Evolutionary conservation across 2,888 invertebrate species (phyloP).

Genomic region (Rhagonycha lutea): DNA sequence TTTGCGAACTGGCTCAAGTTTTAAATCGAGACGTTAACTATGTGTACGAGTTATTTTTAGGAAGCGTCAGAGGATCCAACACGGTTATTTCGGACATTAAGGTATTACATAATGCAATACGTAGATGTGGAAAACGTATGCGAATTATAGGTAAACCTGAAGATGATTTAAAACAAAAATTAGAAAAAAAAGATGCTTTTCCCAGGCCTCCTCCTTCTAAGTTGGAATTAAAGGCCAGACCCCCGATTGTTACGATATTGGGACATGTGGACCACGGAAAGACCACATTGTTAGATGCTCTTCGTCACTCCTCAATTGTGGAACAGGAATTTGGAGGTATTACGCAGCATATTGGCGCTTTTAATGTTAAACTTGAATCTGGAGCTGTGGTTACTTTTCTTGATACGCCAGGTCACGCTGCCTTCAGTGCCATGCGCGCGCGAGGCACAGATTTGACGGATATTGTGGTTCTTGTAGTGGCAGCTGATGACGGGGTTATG

Average conservation of each 20-base stretch:
- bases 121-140: constrained; percentile 49
- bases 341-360: constrained; percentile 98
- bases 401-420: constrained; percentile 99
- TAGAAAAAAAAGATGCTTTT: constrained; percentile 54
- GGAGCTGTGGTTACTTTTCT: constrained; percentile 88
- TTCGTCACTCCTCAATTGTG: constrained; percentile 85
- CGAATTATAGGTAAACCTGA: constrained; percentile 49
- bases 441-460: constrained; percentile 95
- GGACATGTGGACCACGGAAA: constrained; percentile 99
- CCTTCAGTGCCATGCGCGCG: constrained; percentile 91
- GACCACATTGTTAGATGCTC: constrained; percentile 90
- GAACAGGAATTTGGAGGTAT: constrained; percentile 96
- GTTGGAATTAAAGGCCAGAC: constrained; percentile 70
- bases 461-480: constrained; percentile 93
- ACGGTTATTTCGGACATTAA: constrained; percentile 47
- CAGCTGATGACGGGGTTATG: constrained; percentile 99
- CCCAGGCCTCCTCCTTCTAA: constrained; percentile 69
- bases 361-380: constrained; percentile 71
- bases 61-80: constrained; percentile 41
- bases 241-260: constrained; percentile 98
- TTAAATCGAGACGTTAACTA: constrained; percentile 67
- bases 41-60: constrained; percentile 48
- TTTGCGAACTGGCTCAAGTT: constrained; percentile 70
- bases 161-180: constrained; percentile 30
- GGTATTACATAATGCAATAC: constrained; percentile 47